A percentile compares a stretch with the other conserved stretches of the same genome.
Evolutionary conservation across 2,797 vertebrate species (phyloP).

Genomic region (Gymnodraco acuticeps): DNA sequence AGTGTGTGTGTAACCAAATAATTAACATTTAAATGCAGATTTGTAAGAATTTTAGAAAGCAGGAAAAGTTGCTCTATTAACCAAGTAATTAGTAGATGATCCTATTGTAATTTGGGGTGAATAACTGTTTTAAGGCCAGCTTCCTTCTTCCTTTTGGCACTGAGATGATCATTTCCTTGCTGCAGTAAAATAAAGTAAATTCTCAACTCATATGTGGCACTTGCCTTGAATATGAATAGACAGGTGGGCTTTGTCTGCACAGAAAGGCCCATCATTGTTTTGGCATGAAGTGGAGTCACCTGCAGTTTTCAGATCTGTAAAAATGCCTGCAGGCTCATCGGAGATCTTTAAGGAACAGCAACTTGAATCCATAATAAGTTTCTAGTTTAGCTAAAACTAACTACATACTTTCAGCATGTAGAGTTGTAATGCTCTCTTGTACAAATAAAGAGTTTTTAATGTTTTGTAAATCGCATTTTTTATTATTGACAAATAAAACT

Average conservation of each 20-base stretch:
- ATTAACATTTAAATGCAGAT: slow-evolving; percentile 15
- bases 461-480: slow-evolving; percentile 86
- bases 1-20: slow-evolving; percentile 25
- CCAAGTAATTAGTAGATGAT: slow-evolving; percentile 20
- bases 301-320: slow-evolving; percentile 54
- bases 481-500: slow-evolving; percentile 85
- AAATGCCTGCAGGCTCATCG: too few relatives aligned
- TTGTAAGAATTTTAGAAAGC: slow-evolving; percentile 25
- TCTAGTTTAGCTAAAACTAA: slow-evolving; percentile 45
- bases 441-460: slow-evolving; percentile 78
- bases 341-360: slow-evolving; percentile 32
- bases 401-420: slow-evolving; percentile 59
- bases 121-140: slow-evolving; percentile 24
- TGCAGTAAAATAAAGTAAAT: slow-evolving; percentile 20
- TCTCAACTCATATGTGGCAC: slow-evolving; percentile 29
- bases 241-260: slow-evolving; percentile 31
- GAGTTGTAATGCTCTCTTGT: slow-evolving; percentile 68
- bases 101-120: slow-evolving; percentile 3
- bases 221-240: slow-evolving; percentile 37
- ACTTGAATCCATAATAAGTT: slow-evolving; percentile 59
- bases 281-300: slow-evolving; percentile 31
- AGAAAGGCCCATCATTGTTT: slow-evolving; percentile 15
- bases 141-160: slow-evolving; percentile 16
- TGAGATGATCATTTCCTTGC: slow-evolving; percentile 26
- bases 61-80: slow-evolving; percentile 16